phyloP scores from a whole-genome alignment of 2,797 vertebrate genomes.

The Parambassis ranga region DNA sequence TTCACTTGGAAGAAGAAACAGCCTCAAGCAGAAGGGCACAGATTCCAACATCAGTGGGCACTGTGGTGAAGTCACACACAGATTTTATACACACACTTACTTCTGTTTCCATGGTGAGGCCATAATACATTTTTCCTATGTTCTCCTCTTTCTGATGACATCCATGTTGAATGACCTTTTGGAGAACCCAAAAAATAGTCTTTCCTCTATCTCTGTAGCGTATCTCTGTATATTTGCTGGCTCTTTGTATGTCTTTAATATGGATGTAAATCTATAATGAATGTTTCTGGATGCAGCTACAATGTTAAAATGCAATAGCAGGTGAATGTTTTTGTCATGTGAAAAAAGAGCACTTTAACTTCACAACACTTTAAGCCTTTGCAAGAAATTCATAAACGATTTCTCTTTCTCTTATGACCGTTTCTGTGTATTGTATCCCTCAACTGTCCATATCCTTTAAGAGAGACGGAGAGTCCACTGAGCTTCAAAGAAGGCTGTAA shows the following conservation, averaged over 20 bases:
- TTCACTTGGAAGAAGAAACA: neutral
- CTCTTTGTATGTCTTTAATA: too few species aligned
- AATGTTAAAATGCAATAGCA: too few species aligned
- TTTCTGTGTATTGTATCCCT: neutral
- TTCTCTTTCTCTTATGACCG: neutral
- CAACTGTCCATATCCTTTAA: neutral
- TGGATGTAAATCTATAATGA: too few species aligned
- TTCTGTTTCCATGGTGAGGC: slow-evolving; percentile 51
- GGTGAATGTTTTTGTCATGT: too few species aligned
- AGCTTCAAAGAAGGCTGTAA: neutral
- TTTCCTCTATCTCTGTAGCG: neutral
- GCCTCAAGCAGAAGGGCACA: slow-evolving; percentile 13
- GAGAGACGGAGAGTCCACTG: neutral
- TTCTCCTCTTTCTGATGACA: slow-evolving; percentile 4
- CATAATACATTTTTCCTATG: neutral
- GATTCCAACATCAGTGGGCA: slow-evolving; percentile 5
- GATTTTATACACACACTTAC: slow-evolving; percentile 20
- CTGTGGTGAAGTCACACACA: slow-evolving; percentile 14
- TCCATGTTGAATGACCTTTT: too few species aligned
- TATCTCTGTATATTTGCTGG: too few species aligned
- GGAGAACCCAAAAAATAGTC: neutral
- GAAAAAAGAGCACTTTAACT: too few species aligned
- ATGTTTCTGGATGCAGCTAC: too few species aligned
- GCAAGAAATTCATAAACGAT: too few species aligned
- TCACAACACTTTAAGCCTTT: too few species aligned